Evolutionary conservation across 2,888 invertebrate species (phyloP), one percentile per base, ranked within the genome.

Genomic region (Cosmorhoe ocellata): DNA sequence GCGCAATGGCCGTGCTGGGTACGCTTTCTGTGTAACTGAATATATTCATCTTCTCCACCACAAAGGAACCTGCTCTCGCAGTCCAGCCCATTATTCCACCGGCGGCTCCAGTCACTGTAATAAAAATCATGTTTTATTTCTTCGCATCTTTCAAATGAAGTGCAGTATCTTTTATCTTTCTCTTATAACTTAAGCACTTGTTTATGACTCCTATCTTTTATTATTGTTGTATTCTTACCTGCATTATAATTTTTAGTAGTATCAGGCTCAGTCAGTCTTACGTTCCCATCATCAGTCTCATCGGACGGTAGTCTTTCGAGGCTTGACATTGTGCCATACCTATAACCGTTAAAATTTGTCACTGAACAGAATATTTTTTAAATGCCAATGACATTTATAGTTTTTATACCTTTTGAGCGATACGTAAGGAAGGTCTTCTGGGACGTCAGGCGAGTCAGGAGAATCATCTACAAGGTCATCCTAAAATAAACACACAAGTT

Each of bases 31-130:
- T 85, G 52, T 90, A 89, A 61, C 88, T 90, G 58, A 91, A 89
- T 27, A 90, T 87, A 53, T 89, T 90, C 94, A 96, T 96, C 76
- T 96, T 96, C 64, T 96, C 95, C 3, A 94, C 95, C 3, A 96
- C 95, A 74, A 94, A 96, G 27, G 93, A 94, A 1, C 96, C 95
- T 4, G 96, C 96, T 53, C 94, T 90, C 5, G 95, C 93, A 0
- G 96, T 95, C 96, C 96, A 96, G 9, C 94, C 94, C 81, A 92
- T 90, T 5, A 93, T 86, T 6, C 92, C 92, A 12, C 91, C 90
- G 4, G 91, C 74, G 3, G 84, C 77, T 47, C 84, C 83, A 33
- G 75, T 67, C 12, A 76, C 81, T 81, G 56, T 3, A 59, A 44
- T 7, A 2, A 37, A 42, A 7, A 11, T 22, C 11, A 6, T 1